Percentiles rank a stretch among this genome's conserved stretches.
Evolutionary conservation across 2,113 vertebrate species (phyloP).

Genomic region (human (Homo sapiens)): DNA sequence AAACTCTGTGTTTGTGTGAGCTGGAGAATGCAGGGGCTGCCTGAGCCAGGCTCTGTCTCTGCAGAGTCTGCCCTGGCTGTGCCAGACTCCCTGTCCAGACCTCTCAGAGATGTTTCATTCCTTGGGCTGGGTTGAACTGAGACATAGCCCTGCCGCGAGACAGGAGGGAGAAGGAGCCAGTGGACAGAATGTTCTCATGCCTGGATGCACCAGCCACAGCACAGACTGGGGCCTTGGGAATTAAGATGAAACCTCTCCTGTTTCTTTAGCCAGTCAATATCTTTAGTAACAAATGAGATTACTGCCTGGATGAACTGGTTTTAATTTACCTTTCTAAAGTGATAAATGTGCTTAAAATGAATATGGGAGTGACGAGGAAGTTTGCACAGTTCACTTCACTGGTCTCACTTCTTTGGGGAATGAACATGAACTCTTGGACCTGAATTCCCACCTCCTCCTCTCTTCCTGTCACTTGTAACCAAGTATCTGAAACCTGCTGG

Average conservation of each 20-base stretch:
- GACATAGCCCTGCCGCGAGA: background rate
- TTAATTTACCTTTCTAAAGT: slow-evolving; percentile 50
- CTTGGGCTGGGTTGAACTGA: slow-evolving; percentile 1
- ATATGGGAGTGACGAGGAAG: background rate
- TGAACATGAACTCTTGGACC: background rate
- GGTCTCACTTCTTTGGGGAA: background rate
- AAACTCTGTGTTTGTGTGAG: slow-evolving; percentile 39
- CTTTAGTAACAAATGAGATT: slow-evolving; percentile 38
- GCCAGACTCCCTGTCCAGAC: slow-evolving; percentile 51
- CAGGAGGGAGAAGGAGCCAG: background rate
- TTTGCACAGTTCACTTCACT: background rate
- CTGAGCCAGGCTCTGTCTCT: background rate
- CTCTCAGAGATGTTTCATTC: slow-evolving; percentile 6
- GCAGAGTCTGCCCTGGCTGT: background rate
- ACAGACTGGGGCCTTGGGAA: background rate
- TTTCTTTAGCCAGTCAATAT: background rate
- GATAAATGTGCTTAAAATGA: background rate
- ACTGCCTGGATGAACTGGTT: slow-evolving; percentile 21
- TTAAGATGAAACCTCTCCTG: background rate
- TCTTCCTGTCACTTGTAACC: background rate
- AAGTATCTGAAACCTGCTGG: background rate
- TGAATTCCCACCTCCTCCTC: background rate
- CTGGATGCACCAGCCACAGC: background rate
- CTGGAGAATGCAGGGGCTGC: background rate
- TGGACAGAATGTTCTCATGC: slow-evolving; percentile 62